Evolutionary conservation across 2,888 invertebrate genomes (phyloP), one percentile per base, ranked within the genome.

Genomic region (Mylabris sibirica): DNA sequence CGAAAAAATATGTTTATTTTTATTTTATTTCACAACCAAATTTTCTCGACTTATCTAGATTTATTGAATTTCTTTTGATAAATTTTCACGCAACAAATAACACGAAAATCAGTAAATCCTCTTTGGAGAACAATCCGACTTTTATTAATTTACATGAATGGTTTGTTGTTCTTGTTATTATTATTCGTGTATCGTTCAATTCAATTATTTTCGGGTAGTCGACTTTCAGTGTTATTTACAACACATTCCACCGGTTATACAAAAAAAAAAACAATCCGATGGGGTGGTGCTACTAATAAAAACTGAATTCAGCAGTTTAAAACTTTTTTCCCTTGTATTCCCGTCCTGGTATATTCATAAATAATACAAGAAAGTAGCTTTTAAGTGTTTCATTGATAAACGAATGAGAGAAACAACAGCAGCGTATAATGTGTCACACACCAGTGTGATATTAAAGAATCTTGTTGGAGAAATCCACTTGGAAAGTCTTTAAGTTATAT

Each of bases 91-190:
- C n/a, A 44, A 38, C 38, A 38, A 38, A 44, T 17, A 44, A 6
- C 44, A 44, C 3, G 17, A 44, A n/a, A 44, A 44, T 44, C 8
- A n/a, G 11, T 30, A 59, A 59, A 59, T 60, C 35, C 20, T 35
- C 60, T 60, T 60, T 44, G 38, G 59, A 6, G 22, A 59, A 59
- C 59, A 59, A 59, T 30, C 17, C 24, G 59, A 60, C 30, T 35
- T 30, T 34, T 34, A 30, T 60, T 60, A 60, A 60, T 60, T 59
- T 59, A 17, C 59, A 26, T 57, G 26, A 11, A 6, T 24, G 30
- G 24, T 26, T 30, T 17, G 17, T 17, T 38, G 38, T 38, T 34
- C 8, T 34, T 34, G 34, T 34, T 34, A 9, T 34, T 26, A 5
- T 26, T 34, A 34, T 34, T 38, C 38, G 38, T 38, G 26, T 30